These are phyloP conservation scores for Lepidocolaptes lacrymiger DNA, from an alignment of 2,797 vertebrate species.

Conservation along the genomic window DNA sequence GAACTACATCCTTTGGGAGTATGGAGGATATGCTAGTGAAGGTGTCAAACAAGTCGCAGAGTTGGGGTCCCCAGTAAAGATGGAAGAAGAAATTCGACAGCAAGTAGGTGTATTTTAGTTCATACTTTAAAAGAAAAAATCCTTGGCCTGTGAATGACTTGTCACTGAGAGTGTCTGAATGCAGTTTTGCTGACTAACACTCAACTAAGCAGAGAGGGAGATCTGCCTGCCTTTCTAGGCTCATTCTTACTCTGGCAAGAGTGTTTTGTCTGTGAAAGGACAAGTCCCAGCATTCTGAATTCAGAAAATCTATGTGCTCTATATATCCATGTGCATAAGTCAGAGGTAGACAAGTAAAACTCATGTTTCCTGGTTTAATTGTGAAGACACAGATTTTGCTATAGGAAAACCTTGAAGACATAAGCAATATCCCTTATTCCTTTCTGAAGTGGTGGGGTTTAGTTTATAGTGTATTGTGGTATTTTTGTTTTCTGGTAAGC, in stretches of 20 bases:
- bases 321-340: not conserved
- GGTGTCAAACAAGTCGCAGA: conserved; percentile 96
- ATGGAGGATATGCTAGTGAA: conserved; percentile 90
- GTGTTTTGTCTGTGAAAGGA: not conserved
- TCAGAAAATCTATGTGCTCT: not conserved
- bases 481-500: not conserved
- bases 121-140: not conserved
- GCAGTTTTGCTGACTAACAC: not conserved
- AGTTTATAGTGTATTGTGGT: not conserved
- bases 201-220: not conserved
- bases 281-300: not conserved
- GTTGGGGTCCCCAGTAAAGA: conserved; percentile 95
- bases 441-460: not conserved
- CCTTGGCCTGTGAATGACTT: not conserved
- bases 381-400: not conserved
- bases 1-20: conserved; percentile 96
- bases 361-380: not conserved
- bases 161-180: not conserved
- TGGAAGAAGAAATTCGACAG: conserved; percentile 98
- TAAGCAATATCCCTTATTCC: not conserved
- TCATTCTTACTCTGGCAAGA: not conserved
- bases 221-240: not conserved
- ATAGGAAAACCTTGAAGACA: not conserved
- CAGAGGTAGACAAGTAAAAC: not conserved
- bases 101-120: conserved; percentile 81